Evolutionary conservation across 2,797 vertebrate genomes (phyloP).

Genomic region (Microhierax caerulescens): DNA sequence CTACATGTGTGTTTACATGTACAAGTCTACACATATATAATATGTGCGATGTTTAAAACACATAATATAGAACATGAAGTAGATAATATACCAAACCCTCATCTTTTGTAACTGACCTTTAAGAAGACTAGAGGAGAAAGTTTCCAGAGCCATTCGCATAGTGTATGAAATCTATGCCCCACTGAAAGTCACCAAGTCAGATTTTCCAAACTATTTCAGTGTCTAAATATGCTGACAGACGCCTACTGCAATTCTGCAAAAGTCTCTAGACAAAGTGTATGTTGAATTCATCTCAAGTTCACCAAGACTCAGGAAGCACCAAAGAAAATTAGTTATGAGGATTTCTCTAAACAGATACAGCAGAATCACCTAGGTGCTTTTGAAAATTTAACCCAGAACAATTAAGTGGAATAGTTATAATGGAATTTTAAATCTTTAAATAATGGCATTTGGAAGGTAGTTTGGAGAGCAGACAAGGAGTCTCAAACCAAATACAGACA

Average conservation of each 20-base stretch:
- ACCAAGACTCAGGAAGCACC: neutral
- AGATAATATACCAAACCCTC: neutral
- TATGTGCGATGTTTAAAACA: neutral
- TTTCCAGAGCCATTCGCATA: neutral
- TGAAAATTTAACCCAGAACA: neutral
- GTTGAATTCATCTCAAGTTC: neutral
- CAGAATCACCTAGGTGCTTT: neutral
- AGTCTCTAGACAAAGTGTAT: neutral
- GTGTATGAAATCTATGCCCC: neutral
- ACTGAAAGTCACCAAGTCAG: neutral
- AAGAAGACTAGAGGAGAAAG: neutral
- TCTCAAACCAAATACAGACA: neutral
- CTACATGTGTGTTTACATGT: neutral
- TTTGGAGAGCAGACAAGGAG: neutral
- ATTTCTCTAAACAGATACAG: neutral
- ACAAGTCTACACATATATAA: neutral
- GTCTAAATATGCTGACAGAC: neutral
- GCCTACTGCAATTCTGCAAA: neutral
- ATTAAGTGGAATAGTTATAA: neutral
- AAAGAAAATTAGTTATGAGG: neutral
- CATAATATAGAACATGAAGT: neutral
- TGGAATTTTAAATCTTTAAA: neutral
- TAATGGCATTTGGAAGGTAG: neutral
- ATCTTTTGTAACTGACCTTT: neutral
- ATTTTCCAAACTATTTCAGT: constrained; percentile 25